phyloP scores from a whole-genome alignment of 2,888 invertebrate genomes.

The Cerceris ruficornis region DNA sequence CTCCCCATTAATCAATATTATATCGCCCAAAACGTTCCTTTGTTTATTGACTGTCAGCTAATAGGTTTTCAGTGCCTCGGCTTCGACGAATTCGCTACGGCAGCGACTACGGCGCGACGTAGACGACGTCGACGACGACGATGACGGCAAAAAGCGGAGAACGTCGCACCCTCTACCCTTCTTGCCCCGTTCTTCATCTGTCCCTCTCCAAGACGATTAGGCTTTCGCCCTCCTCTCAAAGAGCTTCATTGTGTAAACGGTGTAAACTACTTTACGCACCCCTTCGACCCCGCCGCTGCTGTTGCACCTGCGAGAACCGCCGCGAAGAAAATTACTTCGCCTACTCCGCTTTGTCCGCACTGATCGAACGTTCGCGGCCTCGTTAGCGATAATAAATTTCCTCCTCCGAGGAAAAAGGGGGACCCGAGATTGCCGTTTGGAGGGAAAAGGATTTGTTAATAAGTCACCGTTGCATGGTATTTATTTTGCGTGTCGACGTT shows the following conservation, averaged over 20 bases:
- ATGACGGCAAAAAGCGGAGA: constrained; percentile 54
- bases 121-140: constrained; percentile 9
- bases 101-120: constrained; percentile 6
- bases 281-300: constrained; percentile 35
- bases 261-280: constrained; percentile 63
- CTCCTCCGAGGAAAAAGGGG: neutral
- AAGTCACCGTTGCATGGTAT: too few relatives aligned
- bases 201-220: constrained; percentile 52
- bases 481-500: too few relatives aligned
- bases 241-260: constrained; percentile 63
- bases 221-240: constrained; percentile 59
- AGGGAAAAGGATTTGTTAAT: too few relatives aligned
- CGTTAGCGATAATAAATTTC: constrained; percentile 55
- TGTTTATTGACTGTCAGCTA: constrained; percentile 81
- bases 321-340: constrained; percentile 62
- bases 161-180: constrained; percentile 21
- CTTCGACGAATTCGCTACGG: constrained; percentile 62
- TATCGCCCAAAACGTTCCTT: constrained; percentile 81
- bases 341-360: constrained; percentile 56
- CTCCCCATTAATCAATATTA: constrained; percentile 82
- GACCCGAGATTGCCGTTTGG: neutral
- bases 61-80: constrained; percentile 78
- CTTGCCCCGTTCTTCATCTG: constrained; percentile 1
- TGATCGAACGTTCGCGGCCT: constrained; percentile 58
- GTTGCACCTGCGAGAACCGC: constrained; percentile 51